Evolutionary conservation across 2,888 invertebrate species (phyloP), one percentile per base, ranked within the genome.

Genomic region (Siphonodentalium dalli): DNA sequence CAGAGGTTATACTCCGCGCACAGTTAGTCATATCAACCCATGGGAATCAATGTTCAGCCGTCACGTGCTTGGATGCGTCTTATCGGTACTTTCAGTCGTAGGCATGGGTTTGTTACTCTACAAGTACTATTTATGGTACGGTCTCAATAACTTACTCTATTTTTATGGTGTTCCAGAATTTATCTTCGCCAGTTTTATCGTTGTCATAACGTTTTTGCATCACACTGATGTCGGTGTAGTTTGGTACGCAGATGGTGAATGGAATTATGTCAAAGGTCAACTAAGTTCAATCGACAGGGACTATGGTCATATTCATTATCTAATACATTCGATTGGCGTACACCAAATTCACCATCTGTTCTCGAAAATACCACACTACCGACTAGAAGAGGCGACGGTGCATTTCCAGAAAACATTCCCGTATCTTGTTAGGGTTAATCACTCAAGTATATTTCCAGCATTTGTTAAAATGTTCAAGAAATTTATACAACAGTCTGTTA

Each of bases 301-400:
- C 53, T 79, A 79, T 56, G 79, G 79, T 20, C 66, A 70, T 66
- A 74, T 73, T 20, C 76, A 79, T 57, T 54, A 65, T 47, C 48
- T 74, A 44, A 76, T 75, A 45, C 79, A 79, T 66, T 69, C 63
- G 51, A 77, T 77, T 20, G 77, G 77, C 33, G 75, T 73, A 1
- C 74, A 75, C 58, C 78, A 79, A 64, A 69, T 78, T 51, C 78
- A 78, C 55, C 78, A 78, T 60, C 68, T 78, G 45, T 78, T 77
- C 58, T 58, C 77, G 21, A 71, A 66, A 49, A 67, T 79, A 24
- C 79, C 79, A 1, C 79, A 79, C 56, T 79, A 79, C 62, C 69
- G 74, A 42, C 65, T 78, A 46, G 76, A 77, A 47, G 77, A 72
- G 50, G 77, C 77, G 6, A 77, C 78, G 0, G 35, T 18, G 3